Evolutionary conservation across 2,888 invertebrate species (phyloP).

Genomic region (Andrena bucephala): DNA sequence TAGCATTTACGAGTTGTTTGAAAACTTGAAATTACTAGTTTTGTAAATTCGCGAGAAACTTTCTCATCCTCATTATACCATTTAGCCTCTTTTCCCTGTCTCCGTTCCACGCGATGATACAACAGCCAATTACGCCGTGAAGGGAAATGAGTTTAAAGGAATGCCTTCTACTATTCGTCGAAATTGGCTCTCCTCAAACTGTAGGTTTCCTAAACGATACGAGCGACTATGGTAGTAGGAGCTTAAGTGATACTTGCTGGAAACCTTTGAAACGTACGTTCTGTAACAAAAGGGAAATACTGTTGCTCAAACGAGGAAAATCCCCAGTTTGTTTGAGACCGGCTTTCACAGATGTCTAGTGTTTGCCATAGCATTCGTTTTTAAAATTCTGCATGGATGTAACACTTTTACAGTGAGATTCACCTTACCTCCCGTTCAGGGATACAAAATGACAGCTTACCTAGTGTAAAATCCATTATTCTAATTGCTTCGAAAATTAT

Average conservation of each 20-base stretch:
- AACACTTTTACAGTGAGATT: no score
- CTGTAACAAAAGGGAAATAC: slow-evolving; percentile 17
- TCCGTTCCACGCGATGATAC: slow-evolving; percentile 44
- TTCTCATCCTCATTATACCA: slow-evolving; percentile 50
- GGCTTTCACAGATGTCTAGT: background rate
- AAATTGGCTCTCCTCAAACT: slow-evolving; percentile 29
- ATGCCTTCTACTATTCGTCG: slow-evolving; percentile 49
- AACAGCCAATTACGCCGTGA: slow-evolving; percentile 55
- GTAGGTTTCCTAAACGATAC: slow-evolving; percentile 55
- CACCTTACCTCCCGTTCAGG: no score
- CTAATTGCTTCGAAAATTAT: no score
- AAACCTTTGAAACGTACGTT: slow-evolving; percentile 30
- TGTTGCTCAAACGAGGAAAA: slow-evolving; percentile 1
- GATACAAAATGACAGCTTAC: no score
- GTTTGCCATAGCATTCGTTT: background rate
- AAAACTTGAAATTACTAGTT: slow-evolving; percentile 37
- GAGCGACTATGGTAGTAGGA: slow-evolving; percentile 11
- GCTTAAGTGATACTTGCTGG: slow-evolving; percentile 24
- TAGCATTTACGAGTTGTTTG: slow-evolving; percentile 37
- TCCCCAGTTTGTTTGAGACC: background rate
- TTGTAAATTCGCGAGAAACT: slow-evolving; percentile 47
- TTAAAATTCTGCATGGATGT: background rate
- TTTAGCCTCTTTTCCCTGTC: slow-evolving; percentile 3
- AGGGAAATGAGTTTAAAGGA: slow-evolving; percentile 60
- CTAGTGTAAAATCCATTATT: no score